Percentiles rank a stretch among this genome's conserved stretches.
Conservation (phyloP, 2,888 invertebrate species). For the Sphaerophoria taeniata region DNA sequence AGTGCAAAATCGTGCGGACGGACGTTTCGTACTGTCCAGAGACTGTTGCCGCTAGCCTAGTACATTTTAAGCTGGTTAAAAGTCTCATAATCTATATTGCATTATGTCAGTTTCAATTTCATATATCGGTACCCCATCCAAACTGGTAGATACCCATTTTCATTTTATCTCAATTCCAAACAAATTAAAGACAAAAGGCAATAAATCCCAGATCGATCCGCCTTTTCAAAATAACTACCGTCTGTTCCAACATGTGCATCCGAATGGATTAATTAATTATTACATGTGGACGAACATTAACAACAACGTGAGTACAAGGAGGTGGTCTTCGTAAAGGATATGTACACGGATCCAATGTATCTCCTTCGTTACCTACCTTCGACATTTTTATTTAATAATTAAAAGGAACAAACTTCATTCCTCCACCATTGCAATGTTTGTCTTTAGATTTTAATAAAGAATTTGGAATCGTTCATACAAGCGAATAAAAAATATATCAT, state of each 20-base stretch:
- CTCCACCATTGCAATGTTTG: slow-evolving; percentile 20
- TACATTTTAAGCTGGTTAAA: no score
- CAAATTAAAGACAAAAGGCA: slow-evolving; percentile 59
- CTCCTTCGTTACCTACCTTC: slow-evolving; percentile 1
- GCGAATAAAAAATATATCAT: slow-evolving; percentile 5
- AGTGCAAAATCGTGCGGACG: no score
- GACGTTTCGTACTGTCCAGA: no score
- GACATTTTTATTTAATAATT: slow-evolving; percentile 29
- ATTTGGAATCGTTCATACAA: background rate
- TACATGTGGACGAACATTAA: slow-evolving; percentile 18
- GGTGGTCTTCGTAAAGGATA: slow-evolving; percentile 43
- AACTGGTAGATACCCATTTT: slow-evolving; percentile 2
- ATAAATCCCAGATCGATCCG: slow-evolving; percentile 69
- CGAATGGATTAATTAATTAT: slow-evolving; percentile 54
- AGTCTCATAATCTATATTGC: no score
- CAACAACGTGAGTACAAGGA: slow-evolving; percentile 34
- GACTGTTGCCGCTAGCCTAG: no score
- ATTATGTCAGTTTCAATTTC: no score
- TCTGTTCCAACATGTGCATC: slow-evolving; percentile 52
- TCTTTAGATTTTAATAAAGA: slow-evolving; percentile 1
- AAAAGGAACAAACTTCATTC: background rate
- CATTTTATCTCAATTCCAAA: slow-evolving; percentile 45
- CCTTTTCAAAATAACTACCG: slow-evolving; percentile 66
- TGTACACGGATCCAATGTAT: slow-evolving; percentile 3
- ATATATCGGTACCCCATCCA: no score